Percentiles rank a stretch among this genome's conserved stretches.
Conservation (phyloP, 2,888 invertebrate species). For the Polyommatus icarus region DNA sequence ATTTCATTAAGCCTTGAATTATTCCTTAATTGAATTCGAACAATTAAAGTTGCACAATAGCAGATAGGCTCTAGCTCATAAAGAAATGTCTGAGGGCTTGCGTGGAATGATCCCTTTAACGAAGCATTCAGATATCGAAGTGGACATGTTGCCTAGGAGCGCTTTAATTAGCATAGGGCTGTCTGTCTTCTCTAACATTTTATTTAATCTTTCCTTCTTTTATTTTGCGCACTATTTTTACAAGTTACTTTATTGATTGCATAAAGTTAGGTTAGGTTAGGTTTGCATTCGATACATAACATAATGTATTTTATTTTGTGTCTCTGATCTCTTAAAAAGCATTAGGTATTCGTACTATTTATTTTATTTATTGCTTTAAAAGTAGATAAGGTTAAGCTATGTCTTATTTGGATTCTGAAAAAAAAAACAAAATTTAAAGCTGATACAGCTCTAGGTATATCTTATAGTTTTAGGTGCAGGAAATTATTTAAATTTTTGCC, state of each 20-base stretch:
- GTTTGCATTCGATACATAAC: too few relatives aligned
- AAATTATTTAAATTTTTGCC: background rate
- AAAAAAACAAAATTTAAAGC: too few relatives aligned
- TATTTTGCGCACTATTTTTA: constrained; percentile 22
- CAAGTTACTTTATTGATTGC: background rate
- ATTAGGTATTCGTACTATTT: too few relatives aligned
- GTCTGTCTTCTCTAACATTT: constrained; percentile 33
- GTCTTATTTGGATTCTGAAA: background rate
- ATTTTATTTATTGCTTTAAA: too few relatives aligned
- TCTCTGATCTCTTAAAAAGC: background rate
- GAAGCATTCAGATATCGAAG: constrained; percentile 51
- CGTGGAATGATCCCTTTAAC: constrained; percentile 62
- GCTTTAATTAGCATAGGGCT: constrained; percentile 44
- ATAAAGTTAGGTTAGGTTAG: too few relatives aligned
- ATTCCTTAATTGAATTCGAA: constrained; percentile 41
- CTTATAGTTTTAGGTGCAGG: background rate
- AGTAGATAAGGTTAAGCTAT: background rate
- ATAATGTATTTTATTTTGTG: too few relatives aligned
- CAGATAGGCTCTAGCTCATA: constrained; percentile 55
- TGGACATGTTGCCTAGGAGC: constrained; percentile 42
- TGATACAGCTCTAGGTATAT: background rate
- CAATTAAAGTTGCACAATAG: constrained; percentile 63
- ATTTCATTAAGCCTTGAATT: constrained; percentile 4
- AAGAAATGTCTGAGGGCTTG: constrained; percentile 49
- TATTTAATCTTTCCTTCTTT: constrained; percentile 9